Evolutionary conservation across 2,113 vertebrate genomes (phyloP).

Genomic region (Tenrec ecaudatus): DNA sequence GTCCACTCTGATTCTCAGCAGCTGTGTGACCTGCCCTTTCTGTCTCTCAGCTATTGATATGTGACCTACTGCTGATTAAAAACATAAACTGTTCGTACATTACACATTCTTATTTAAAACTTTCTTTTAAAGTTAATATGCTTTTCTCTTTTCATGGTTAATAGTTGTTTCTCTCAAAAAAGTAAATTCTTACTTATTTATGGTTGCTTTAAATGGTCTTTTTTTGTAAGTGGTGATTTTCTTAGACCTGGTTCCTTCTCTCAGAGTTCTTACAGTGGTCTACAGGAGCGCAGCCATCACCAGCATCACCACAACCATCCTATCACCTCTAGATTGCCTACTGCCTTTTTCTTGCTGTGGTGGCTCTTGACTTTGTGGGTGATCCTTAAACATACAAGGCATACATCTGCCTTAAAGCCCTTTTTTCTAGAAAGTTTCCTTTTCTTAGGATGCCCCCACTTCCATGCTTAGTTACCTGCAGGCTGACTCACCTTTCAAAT

Average conservation of each 20-base stretch:
- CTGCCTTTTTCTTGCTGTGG: background rate
- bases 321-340: background rate
- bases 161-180: constrained; percentile 31
- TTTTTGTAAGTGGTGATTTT: background rate
- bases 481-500: background rate
- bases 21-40: background rate
- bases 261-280: background rate
- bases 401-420: background rate
- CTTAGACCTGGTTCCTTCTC: background rate
- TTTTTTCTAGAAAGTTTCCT: background rate
- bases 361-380: background rate
- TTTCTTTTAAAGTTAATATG: background rate
- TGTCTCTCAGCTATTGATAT: background rate
- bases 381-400: background rate
- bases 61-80: background rate
- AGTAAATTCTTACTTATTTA: background rate
- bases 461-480: background rate
- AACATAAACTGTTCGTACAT: background rate
- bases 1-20: background rate
- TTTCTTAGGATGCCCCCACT: background rate
- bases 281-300: background rate
- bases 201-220: background rate
- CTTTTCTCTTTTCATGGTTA: constrained; percentile 27
- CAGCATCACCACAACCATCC: too few species aligned
- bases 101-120: background rate